Evolutionary conservation across 2,113 vertebrate species (phyloP), one percentile per base, ranked within the genome.

Genomic region (Empidonax traillii): DNA sequence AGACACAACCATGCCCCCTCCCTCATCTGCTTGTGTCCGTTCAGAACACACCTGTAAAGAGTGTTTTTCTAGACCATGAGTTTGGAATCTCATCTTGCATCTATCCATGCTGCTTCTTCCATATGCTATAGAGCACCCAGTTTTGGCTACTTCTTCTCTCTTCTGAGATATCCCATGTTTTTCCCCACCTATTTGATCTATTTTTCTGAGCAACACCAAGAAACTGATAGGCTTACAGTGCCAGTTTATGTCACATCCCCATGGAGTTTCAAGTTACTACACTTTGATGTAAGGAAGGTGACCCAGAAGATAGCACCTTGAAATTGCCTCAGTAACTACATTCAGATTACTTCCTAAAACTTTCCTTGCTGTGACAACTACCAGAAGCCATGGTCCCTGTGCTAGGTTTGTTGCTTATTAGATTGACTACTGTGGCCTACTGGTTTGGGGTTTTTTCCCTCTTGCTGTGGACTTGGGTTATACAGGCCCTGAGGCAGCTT

Each of bases 11-110:
- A 0, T 47, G 23, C 11, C 14, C 39, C 62, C n/a, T 66, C 35
- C 41, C 23, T 13, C 1, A 3, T 8, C 59, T 24, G 15, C 62
- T 74, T 1, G 0, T 15, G 31, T 10, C 28, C 31, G 7, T 52
- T 43, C 52, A 46, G 56, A 78, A 24, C 47, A 51, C 8, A 78
- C 10, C 25, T 25, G 14, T 25, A 51, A 31, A 53, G 33, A 44
- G 5, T 17, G 9, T 4, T 65, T 75, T 85, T 27, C 76, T 39
- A 23, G 28, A n/a, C 20, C 24, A 28, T 12, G 3, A 0, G 3
- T 49, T 30, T 77, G 28, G 8, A 66, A 30, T 30, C 25, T 68
- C 18, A 9, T 28, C n/a, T 80, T 66, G 76, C 33, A 8, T 41
- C 39, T 39, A 8, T 15, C 59, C 31, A 6, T 58, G 30, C 25